Evolutionary conservation across 1,140 invertebrate species (phyloP), one percentile per base, ranked within the genome.

Genomic region (Brachystomella parvula): DNA sequence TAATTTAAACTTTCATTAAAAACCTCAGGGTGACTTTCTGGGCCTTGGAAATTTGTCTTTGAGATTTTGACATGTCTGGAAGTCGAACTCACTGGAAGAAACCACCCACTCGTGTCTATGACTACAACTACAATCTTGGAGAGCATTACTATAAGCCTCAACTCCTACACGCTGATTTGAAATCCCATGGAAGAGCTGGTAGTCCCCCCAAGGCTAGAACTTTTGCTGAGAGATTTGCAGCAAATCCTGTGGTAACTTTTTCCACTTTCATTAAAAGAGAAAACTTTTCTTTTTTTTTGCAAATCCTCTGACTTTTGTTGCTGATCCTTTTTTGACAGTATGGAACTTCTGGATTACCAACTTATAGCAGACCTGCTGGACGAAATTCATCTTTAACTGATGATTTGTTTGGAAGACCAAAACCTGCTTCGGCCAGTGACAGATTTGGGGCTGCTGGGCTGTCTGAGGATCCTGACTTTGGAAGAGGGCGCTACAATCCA

Each of bases 201-300:
- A 62, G 63, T 47, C 70, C 70, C 30, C 70, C 70, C 31, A 28
- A 33, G 17, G 70, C 70, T 3, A 68, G 60, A 47, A 66, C 66
- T 15, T 71, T 71, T 61, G 70, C 70, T 3, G 70, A 68, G n/a
- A 69, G 64, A 66, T 69, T 69, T 57, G 68, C 64, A 12, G 68
- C 35, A 59, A 44, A 69, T 32, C 68, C 68, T 24, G 39, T 69
- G 68, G 68, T 65, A 62, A 62, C 3, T 26, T 56, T 26, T 9
- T 56, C 6, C 24, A 56, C 15, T 17, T 56, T 12, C 9, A 17
- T 56, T 56, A 26, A 56, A 17, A 56, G 9, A 17, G 9, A 17
- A 17, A 26, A 9, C 9, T 60, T 26, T 60, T 17, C 15, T 9
- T 30, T 60, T 9, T 60, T 31, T 12, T 60, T 19, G 31, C 15